Conservation (phyloP, 2,888 invertebrate species). For the Drosophila pseudotalamancana region DNA sequence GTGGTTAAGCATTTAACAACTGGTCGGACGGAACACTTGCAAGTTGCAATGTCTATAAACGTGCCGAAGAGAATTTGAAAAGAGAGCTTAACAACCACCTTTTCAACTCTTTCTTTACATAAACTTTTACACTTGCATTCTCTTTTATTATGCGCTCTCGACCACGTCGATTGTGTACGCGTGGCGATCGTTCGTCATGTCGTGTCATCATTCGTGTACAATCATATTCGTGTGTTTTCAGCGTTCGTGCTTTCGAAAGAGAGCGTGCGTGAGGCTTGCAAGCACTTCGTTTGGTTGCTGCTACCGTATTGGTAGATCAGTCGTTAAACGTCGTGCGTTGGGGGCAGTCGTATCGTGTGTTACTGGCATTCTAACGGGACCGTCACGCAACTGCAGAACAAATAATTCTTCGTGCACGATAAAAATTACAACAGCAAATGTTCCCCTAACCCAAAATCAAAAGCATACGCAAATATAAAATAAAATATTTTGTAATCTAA, state of each 20-base stretch:
- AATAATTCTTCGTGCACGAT: conserved; percentile 16
- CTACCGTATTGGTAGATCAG: conserved; percentile 45
- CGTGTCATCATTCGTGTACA: too few relatives aligned
- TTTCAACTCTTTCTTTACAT: conserved; percentile 18
- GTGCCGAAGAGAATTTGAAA: conserved; percentile 30
- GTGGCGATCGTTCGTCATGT: conserved; percentile 61
- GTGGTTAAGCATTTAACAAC: conserved; percentile 10
- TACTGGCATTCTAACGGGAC: conserved; percentile 1
- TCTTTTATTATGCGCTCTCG: not conserved
- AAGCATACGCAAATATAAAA: conserved; percentile 9
- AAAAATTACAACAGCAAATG: conserved; percentile 3
- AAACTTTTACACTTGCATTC: not conserved
- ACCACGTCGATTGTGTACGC: conserved; percentile 37
- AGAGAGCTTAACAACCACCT: conserved; percentile 27
- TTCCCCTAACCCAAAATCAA: not conserved
- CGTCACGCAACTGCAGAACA: conserved; percentile 20
- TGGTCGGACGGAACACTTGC: not conserved
- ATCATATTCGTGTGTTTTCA: too few relatives aligned
- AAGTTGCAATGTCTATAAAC: too few relatives aligned
- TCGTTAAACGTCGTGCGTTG: conserved; percentile 54
- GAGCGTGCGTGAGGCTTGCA: not conserved
- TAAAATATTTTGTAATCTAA: conserved; percentile 16
- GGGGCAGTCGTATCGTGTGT: conserved; percentile 47
- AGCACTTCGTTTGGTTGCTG: not conserved
- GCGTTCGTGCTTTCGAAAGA: not conserved